Evolutionary conservation across 2,888 invertebrate genomes (phyloP).

Genomic region (Ctenicera cuprea): DNA sequence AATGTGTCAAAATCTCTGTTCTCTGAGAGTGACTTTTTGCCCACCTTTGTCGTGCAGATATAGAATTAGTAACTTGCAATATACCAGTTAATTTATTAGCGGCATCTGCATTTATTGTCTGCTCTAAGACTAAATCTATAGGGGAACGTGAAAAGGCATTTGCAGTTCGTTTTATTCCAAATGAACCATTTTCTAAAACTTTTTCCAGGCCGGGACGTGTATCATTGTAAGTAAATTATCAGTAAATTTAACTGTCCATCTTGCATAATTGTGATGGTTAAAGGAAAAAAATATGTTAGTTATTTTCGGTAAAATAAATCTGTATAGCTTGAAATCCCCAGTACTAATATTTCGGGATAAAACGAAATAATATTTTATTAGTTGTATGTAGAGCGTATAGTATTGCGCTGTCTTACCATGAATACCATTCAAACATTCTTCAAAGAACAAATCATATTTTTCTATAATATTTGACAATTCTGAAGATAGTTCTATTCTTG

Average conservation of each 20-base stretch:
- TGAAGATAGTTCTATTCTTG: background rate
- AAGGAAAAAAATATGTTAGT: background rate
- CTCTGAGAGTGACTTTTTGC: conserved; percentile 56
- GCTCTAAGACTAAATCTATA: conserved; percentile 58
- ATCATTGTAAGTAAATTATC: background rate
- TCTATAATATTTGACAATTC: too few relatives aligned
- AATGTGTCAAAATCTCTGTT: conserved; percentile 53
- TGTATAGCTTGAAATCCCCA: background rate
- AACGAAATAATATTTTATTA: background rate
- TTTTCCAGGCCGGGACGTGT: background rate
- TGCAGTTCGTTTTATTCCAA: conserved; percentile 23
- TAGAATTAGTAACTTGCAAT: conserved; percentile 53
- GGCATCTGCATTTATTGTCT: conserved; percentile 60
- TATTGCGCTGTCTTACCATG: background rate
- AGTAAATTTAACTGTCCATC: background rate
- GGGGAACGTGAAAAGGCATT: conserved; percentile 58
- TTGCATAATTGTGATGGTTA: too few relatives aligned
- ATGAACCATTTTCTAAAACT: background rate
- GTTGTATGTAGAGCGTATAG: background rate
- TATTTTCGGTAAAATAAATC: background rate
- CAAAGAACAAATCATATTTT: too few relatives aligned
- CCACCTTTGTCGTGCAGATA: conserved; percentile 61
- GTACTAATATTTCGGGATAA: background rate
- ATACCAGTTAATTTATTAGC: conserved; percentile 57
- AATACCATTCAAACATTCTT: too few relatives aligned